phyloP scores from a whole-genome alignment of 2,888 invertebrate species.

The Rhyacophila evoluta region DNA sequence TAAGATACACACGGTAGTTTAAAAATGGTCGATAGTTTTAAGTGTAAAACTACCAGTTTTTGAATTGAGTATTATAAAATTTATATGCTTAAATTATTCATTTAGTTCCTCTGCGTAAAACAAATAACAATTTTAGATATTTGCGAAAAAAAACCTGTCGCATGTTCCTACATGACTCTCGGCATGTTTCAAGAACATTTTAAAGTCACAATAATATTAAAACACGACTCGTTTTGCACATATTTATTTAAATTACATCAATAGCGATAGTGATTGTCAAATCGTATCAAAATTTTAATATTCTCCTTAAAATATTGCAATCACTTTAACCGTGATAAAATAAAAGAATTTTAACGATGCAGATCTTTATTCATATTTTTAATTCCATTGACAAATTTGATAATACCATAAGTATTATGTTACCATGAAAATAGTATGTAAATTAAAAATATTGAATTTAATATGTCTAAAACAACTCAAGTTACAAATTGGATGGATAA shows the following conservation, averaged over 20 bases:
- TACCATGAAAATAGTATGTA: no score
- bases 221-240: neutral
- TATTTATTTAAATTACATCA: neutral
- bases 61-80: no score
- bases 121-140: no score
- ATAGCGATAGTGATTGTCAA: neutral
- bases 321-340: neutral
- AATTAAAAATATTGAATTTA: no score
- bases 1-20: no score
- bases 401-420: no score
- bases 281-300: constrained; percentile 2
- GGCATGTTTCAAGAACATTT: neutral
- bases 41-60: no score
- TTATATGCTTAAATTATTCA: no score
- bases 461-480: no score
- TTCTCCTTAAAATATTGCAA: constrained; percentile 1
- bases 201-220: neutral
- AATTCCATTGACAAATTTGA: neutral
- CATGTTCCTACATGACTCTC: neutral
- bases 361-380: neutral
- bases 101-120: no score
- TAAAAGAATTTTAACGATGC: neutral
- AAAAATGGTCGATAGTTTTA: no score
- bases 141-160: neutral
- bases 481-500: no score